These are phyloP conservation scores for Oenanthe oenanthe DNA, from an alignment of 2,113 vertebrate genomes.

Conservation along the genomic window DNA sequence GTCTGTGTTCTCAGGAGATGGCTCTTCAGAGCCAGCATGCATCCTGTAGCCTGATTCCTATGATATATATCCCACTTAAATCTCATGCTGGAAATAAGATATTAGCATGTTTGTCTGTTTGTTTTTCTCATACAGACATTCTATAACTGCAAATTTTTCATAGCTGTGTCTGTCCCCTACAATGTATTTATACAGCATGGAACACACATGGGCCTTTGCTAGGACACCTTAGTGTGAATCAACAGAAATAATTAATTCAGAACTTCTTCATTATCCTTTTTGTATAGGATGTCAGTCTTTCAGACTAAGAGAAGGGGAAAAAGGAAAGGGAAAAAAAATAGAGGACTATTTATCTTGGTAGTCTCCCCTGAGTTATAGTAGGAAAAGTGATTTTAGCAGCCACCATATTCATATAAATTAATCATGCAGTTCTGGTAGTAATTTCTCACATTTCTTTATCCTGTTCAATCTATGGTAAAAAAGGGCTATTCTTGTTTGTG, in stretches of 20 bases:
- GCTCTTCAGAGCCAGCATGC: background rate
- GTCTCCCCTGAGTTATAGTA: background rate
- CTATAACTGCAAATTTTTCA: background rate
- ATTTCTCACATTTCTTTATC: background rate
- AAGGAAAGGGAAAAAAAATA: background rate
- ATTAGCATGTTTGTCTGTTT: background rate
- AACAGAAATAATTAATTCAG: background rate
- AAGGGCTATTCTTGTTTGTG: rapidly evolving
- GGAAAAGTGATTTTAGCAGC: background rate
- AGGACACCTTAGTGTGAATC: background rate
- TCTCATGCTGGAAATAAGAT: background rate
- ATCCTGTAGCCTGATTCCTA: background rate
- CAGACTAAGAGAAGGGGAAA: background rate
- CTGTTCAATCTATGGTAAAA: background rate
- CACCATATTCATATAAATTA: background rate
- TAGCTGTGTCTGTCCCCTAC: background rate
- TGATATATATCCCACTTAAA: background rate
- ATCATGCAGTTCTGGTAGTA: background rate
- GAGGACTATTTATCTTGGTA: background rate
- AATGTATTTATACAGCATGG: background rate
- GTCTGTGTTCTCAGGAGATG: rapidly evolving
- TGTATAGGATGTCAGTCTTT: background rate
- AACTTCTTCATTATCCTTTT: background rate
- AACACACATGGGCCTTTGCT: background rate
- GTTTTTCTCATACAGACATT: background rate